Base-by-base conservation (phyloP, 2,888 invertebrate genomes). In the Polietes domitor region DNA sequence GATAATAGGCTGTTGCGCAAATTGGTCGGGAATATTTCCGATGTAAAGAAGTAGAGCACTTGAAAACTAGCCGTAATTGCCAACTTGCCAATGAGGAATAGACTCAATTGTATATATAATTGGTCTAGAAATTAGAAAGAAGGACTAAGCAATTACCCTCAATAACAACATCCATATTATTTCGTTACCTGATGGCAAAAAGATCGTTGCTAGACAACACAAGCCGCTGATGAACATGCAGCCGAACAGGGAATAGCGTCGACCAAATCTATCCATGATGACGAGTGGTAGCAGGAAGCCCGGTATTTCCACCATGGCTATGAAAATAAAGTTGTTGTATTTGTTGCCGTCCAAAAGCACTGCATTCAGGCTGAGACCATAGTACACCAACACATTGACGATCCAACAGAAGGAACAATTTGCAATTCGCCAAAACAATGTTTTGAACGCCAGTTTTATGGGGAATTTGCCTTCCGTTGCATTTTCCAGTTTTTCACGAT, bases 351-450 rank as follows among this genome's bases (percentile, higher is more conserved):
- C 91, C 68, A 97, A 92, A 0, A 95, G 93, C 2, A 96, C 96
- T 0, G 96, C 95, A 91, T 96, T 96, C 75, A 97, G 93, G 0
- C 96, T 96, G 50, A 97, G 92, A 0, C 97, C 97, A 88, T 96
- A 97, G 91, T 96, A 97, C 21, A 96, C 95, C 85, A 97, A 95
- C 0, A 96, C 95, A 87, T 95, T 95, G 0, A 96, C 95, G 17
- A 96, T 94, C 96, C 96, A 96, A 93, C 96, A 96, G 87, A 96
- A 94, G n/a, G 95, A 95, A 86, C 96, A 96, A 72, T 95, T 94
- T 1, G 93, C 82, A 75, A 92, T 90, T 53, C 92, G 89, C 89
- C 91, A 91, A 68, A 90, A 88, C 19, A 92, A 85, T 70, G 87
- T 88, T n/a, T 84, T 86, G 53, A 91, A 91, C 0, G 91, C 90